Evolutionary conservation across 2,888 invertebrate species (phyloP), one percentile per base, ranked within the genome.

Genomic region (Phoenoteleia sp.): DNA sequence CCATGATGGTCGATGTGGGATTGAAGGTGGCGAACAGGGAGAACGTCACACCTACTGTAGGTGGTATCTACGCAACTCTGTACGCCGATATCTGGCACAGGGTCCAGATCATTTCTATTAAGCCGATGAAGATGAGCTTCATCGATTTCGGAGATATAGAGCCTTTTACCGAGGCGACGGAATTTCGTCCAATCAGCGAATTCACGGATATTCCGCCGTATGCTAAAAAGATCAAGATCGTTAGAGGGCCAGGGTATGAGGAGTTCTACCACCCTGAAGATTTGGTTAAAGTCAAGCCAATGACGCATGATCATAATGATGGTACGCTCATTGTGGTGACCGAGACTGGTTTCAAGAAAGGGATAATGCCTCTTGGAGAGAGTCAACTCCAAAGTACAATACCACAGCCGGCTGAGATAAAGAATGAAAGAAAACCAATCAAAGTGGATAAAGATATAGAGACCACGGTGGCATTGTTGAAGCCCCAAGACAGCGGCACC

Each of bases 121-220:
- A 87, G 23, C 92, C 92, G 7, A 3, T 81, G n/a, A 87, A 19
- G 0, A 62, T 91, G 1, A 85, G 85, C 13, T 91, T 82, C 17
- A 58, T 92, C 2, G 92, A 92, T 84, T 92, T 76, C 21, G 92
- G 92, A 11, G 84, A 84, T 0, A 82, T 87, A 25, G n/a, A 52
- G 0, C 3, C 84, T 3, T 2, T 3, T 9, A 4, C 86, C 1
- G 19, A 83, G n/a, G 42, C 75, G 3, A n/a, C 76, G 0, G 87
- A 89, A 13, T 80, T 91, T 21, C 88, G 88, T 7, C 27, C 82
- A 15, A 49, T 66, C 3, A 47, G 49, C 11, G 62, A 83, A 21
- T 82, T 81, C 23, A 27, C 52, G 25, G 39, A 36, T 9, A 7
- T 74, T 67, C 81, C 87, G 7, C 23, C 42, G 6, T 87, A 49